These are phyloP conservation scores for Aromia moschata DNA, from an alignment of 2,888 invertebrate species.

Conservation along the genomic window DNA sequence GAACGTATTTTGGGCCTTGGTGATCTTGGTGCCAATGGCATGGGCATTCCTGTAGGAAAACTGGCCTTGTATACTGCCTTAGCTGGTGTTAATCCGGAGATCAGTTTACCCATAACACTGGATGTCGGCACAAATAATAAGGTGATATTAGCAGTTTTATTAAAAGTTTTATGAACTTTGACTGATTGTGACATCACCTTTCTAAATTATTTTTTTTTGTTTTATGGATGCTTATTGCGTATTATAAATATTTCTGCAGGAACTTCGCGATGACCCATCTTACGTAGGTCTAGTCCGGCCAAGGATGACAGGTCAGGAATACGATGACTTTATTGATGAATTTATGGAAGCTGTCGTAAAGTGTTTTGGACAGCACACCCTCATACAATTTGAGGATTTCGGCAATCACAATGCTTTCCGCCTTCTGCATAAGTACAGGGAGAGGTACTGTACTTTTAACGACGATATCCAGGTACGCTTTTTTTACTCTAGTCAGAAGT, in stretches of 20 bases:
- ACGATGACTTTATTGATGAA: slow-evolving; percentile 95
- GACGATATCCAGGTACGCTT: too few species aligned
- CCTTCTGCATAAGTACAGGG: slow-evolving; percentile 88
- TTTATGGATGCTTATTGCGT: too few species aligned
- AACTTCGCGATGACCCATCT: slow-evolving; percentile 88
- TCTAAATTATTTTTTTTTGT: too few species aligned
- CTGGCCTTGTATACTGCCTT: slow-evolving; percentile 94
- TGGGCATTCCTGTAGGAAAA: slow-evolving; percentile 99
- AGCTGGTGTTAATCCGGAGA: slow-evolving; percentile 95
- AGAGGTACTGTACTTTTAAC: slow-evolving; percentile 96
- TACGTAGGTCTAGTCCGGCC: slow-evolving; percentile 93
- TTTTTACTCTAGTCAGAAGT: too few species aligned
- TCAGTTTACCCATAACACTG: slow-evolving; percentile 91
- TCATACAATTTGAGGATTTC: slow-evolving; percentile 91
- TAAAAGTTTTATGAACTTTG: too few species aligned
- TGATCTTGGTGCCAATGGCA: slow-evolving; percentile 95
- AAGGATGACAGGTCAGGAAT: slow-evolving; percentile 83
- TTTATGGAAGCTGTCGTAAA: slow-evolving; percentile 94
- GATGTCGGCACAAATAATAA: slow-evolving; percentile 96
- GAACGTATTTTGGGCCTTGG: slow-evolving; percentile 97
- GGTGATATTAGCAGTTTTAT: slow-evolving; percentile 63
- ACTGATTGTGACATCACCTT: too few species aligned
- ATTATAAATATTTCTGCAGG: slow-evolving; percentile 68
- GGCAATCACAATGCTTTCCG: slow-evolving; percentile 96
- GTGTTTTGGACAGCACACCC: slow-evolving; percentile 86